Percentiles rank a stretch among this genome's conserved stretches.
Conservation (phyloP, 2,888 invertebrate genomes). For the Lochmaea capreae region DNA sequence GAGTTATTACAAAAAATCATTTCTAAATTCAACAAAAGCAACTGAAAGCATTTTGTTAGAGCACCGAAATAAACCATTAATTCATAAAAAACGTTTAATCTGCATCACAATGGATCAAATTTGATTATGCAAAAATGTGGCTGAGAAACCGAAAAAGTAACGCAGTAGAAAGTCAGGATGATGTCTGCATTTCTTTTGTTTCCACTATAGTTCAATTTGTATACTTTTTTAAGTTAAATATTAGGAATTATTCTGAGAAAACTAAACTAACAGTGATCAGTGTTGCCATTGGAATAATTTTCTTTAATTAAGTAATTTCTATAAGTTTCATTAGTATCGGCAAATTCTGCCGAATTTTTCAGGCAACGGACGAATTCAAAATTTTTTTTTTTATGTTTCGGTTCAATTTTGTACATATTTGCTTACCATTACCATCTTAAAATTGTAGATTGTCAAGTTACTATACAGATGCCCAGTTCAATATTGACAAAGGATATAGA, state of each 20-base stretch:
- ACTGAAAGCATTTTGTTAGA: constrained; percentile 23
- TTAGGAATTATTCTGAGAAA: background rate
- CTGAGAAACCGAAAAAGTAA: constrained; percentile 13
- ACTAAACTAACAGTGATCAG: background rate
- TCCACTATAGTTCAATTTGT: background rate
- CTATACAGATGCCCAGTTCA: no score
- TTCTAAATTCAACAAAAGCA: constrained; percentile 21
- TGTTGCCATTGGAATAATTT: background rate
- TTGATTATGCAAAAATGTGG: constrained; percentile 13
- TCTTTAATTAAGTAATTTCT: no score
- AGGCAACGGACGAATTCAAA: no score
- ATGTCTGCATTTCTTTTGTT: constrained; percentile 23
- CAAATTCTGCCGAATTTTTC: no score
- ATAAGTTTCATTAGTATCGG: no score
- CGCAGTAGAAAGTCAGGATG: constrained; percentile 22
- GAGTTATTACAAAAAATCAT: constrained; percentile 17
- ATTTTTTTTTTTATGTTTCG: no score
- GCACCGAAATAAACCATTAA: constrained; percentile 17
- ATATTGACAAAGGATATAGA: no score
- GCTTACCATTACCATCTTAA: no score
- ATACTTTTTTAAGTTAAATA: background rate
- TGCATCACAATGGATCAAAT: constrained; percentile 27
- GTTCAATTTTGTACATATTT: no score
- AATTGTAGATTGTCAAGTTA: no score
- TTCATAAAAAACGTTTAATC: constrained; percentile 25